Conservation (phyloP, 2,797 vertebrate species). For the Adelosebastes latens region DNA sequence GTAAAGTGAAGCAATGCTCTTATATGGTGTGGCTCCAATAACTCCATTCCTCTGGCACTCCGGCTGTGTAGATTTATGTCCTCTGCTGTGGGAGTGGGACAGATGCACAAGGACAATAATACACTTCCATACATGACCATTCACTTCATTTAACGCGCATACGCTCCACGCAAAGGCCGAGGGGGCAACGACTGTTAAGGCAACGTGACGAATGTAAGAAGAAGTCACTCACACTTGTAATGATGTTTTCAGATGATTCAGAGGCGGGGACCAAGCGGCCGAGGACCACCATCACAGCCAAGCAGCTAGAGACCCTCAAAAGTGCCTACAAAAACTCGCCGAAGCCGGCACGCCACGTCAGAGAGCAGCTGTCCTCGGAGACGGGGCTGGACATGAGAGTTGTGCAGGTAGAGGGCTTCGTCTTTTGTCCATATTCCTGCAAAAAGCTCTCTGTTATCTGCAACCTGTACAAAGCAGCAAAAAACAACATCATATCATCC, state of each 20-base stretch:
- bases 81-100: slow-evolving; percentile 69
- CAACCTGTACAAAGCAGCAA: background rate
- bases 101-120: slow-evolving; percentile 78
- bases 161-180: slow-evolving; percentile 8
- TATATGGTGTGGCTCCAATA: slow-evolving; percentile 78
- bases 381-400: slow-evolving; percentile 98
- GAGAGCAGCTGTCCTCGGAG: slow-evolving; percentile 97
- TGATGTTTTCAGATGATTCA: slow-evolving; percentile 88
- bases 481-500: background rate
- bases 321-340: slow-evolving; percentile 98
- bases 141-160: slow-evolving; percentile 52
- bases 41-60: slow-evolving; percentile 70
- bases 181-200: slow-evolving; percentile 31
- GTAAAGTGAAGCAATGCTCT: slow-evolving; percentile 84
- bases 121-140: slow-evolving; percentile 54
- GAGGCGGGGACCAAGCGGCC: slow-evolving; percentile 96
- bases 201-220: slow-evolving; percentile 22
- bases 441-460: background rate
- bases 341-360: slow-evolving; percentile 94
- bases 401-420: slow-evolving; percentile 87
- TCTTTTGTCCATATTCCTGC: background rate
- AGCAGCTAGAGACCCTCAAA: slow-evolving; percentile 97
- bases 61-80: slow-evolving; percentile 78
- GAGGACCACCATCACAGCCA: slow-evolving; percentile 96
- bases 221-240: slow-evolving; percentile 39